Evolutionary conservation across 2,797 vertebrate species (phyloP).

Genomic region (Pipistrellus pipistrellus): DNA sequence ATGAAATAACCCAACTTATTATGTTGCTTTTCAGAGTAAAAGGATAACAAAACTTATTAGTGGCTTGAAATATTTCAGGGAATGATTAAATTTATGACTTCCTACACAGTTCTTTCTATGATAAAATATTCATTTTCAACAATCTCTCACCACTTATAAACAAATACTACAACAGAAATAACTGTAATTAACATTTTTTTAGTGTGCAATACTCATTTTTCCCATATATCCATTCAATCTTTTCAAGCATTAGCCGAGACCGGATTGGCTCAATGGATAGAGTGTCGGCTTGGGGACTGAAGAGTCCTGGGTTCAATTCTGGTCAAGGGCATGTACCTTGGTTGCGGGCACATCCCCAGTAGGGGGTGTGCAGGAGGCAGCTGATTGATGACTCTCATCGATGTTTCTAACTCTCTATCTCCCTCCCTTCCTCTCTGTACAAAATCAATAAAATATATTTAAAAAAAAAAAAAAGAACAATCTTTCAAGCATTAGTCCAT

Average conservation of each 20-base stretch:
- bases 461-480: too few species aligned
- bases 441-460: too few species aligned
- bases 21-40: constrained; percentile 35
- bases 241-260: background rate
- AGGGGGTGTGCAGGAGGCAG: too few species aligned
- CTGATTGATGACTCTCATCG: too few species aligned
- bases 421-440: too few species aligned
- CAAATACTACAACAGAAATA: background rate
- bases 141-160: background rate
- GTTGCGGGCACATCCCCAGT: too few species aligned
- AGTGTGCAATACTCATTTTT: background rate
- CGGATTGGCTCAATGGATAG: too few species aligned
- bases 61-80: background rate
- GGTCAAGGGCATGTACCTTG: too few species aligned
- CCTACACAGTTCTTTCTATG: background rate
- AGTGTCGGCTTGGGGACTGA: too few species aligned
- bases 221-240: background rate
- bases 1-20: constrained; percentile 1
- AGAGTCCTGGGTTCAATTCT: too few species aligned
- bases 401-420: too few species aligned
- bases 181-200: background rate
- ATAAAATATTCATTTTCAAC: constrained; percentile 37
- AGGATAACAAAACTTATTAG: background rate
- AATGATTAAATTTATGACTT: constrained; percentile 34
- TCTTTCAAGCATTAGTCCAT: too few species aligned